Evolutionary conservation across 2,113 vertebrate genomes (phyloP).

Genomic region (Aegotheles bennettii): DNA sequence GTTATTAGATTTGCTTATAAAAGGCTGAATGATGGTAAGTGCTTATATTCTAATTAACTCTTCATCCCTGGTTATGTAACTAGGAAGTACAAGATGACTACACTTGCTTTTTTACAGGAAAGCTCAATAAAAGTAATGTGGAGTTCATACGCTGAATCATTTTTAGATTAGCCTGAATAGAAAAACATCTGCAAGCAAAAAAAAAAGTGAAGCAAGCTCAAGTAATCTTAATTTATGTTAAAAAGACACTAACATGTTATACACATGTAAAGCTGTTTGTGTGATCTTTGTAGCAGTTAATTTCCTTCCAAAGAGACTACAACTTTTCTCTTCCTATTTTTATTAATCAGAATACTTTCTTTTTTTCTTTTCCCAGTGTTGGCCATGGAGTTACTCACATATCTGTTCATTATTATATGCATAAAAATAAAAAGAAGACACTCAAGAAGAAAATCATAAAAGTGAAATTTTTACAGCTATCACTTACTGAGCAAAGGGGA

Average conservation of each 20-base stretch:
- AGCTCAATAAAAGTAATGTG: background rate
- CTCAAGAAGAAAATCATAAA: background rate
- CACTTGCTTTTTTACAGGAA: background rate
- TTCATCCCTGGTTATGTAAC: background rate
- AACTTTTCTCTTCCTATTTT: background rate
- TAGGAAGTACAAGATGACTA: background rate
- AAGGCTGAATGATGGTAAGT: background rate
- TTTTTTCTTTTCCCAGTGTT: background rate
- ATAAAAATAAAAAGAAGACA: conserved; percentile 5
- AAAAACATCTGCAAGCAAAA: background rate
- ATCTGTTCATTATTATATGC: background rate
- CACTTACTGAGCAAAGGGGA: background rate
- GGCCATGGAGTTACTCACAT: background rate
- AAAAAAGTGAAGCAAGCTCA: background rate
- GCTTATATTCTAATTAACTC: background rate
- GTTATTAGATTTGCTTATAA: background rate
- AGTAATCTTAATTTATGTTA: background rate
- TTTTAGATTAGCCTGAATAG: background rate
- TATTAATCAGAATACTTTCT: background rate
- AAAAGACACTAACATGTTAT: background rate
- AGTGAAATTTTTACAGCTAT: background rate
- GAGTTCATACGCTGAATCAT: background rate
- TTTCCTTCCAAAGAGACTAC: background rate
- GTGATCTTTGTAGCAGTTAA: background rate
- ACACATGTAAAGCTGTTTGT: background rate